phyloP scores from a whole-genome alignment of 2,797 vertebrate species.

The Nyctibius grandis region DNA sequence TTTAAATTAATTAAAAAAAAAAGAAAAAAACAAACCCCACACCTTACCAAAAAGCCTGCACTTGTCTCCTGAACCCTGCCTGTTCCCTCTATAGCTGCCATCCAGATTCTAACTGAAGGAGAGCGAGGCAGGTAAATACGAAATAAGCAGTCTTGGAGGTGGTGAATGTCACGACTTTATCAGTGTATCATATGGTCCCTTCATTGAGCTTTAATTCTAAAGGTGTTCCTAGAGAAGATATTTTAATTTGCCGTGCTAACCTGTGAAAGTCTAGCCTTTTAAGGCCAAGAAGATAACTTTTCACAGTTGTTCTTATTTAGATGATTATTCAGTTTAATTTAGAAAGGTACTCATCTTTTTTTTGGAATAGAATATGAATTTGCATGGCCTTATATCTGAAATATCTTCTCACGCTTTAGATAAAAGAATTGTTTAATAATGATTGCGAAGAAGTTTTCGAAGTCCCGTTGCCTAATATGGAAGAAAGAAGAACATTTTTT shows the following conservation, averaged over 20 bases:
- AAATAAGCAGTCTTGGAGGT: not conserved
- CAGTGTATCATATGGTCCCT: not conserved
- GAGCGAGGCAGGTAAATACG: not conserved
- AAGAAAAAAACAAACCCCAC: too few species aligned
- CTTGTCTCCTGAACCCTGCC: not conserved
- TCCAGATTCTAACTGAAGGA: not conserved
- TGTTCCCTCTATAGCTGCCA: not conserved
- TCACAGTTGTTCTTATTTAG: not conserved
- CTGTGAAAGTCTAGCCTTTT: too few species aligned
- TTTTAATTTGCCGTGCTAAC: not conserved
- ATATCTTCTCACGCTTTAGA: slow-evolving; percentile 64
- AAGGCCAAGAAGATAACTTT: not conserved
- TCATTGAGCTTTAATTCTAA: not conserved
- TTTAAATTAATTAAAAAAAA: not conserved
- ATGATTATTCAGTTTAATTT: not conserved
- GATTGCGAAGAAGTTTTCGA: slow-evolving; percentile 88
- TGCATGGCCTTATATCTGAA: not conserved
- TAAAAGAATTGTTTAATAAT: slow-evolving; percentile 85
- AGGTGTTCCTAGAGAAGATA: not conserved
- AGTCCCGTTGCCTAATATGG: slow-evolving; percentile 75
- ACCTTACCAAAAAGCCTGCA: not conserved
- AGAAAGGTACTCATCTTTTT: not conserved
- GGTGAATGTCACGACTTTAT: not conserved
- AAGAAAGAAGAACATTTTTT: slow-evolving; percentile 86
- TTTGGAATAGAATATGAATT: not conserved